phyloP scores from a whole-genome alignment of 2,888 invertebrate genomes.

The Agonum fuliginosum region DNA sequence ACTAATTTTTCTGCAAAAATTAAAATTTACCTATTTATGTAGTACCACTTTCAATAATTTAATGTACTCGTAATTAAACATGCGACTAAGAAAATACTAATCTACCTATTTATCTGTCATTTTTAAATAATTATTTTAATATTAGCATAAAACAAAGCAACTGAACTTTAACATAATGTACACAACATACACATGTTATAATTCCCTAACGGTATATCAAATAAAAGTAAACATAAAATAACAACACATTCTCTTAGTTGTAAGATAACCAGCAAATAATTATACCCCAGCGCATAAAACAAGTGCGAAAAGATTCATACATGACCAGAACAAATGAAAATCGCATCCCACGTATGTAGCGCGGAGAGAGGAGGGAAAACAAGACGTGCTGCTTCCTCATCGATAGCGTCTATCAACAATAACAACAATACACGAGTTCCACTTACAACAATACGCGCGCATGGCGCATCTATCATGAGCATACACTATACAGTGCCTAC shows the following conservation, averaged over 20 bases:
- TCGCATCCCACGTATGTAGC: slow-evolving; percentile 29
- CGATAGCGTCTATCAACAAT: slow-evolving; percentile 43
- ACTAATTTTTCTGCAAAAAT: too few relatives aligned
- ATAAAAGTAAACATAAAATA: slow-evolving; percentile 37
- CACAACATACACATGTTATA: slow-evolving; percentile 29
- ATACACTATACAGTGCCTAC: slow-evolving; percentile 52
- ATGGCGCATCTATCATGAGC: slow-evolving; percentile 27
- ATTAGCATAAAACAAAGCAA: slow-evolving; percentile 29
- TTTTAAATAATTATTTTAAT: slow-evolving; percentile 12
- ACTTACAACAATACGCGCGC: slow-evolving; percentile 39
- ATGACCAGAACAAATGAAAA: slow-evolving; percentile 46
- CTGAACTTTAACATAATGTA: not conserved
- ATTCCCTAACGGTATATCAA: slow-evolving; percentile 33
- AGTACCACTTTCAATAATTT: too few relatives aligned
- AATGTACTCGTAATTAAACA: not conserved
- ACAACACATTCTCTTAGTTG: slow-evolving; percentile 28
- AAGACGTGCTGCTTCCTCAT: slow-evolving; percentile 48
- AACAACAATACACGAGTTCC: slow-evolving; percentile 44
- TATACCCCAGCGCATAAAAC: slow-evolving; percentile 24
- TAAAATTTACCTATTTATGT: too few relatives aligned
- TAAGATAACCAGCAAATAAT: slow-evolving; percentile 28
- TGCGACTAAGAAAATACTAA: not conserved
- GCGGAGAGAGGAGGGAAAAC: slow-evolving; percentile 9
- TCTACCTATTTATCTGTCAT: slow-evolving; percentile 11
- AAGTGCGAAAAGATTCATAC: slow-evolving; percentile 47